Percentiles rank a stretch among this genome's conserved stretches.
Evolutionary conservation across 2,888 invertebrate species (phyloP).

Genomic region (Drosophila histrio): DNA sequence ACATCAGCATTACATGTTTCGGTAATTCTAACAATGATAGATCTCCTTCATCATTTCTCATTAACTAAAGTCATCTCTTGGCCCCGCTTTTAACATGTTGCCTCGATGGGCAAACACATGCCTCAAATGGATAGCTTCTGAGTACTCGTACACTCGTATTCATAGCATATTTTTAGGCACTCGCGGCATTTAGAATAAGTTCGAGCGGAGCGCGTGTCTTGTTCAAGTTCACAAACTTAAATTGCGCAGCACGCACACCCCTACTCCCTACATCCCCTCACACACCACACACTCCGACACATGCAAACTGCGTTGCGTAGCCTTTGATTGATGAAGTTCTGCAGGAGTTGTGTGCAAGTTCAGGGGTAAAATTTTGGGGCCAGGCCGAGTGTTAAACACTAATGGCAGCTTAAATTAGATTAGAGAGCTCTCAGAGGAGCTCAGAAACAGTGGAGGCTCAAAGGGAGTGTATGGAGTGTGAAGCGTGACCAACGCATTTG

Average conservation of each 20-base stretch:
- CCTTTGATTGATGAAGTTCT: conserved; percentile 73
- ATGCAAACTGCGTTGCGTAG: conserved; percentile 48
- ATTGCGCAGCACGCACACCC: conserved; percentile 56
- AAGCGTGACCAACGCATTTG: conserved; percentile 74
- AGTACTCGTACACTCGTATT: conserved; percentile 2
- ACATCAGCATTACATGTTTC: background rate
- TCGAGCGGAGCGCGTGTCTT: conserved; percentile 56
- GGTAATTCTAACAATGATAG: conserved; percentile 12
- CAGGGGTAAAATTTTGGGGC: conserved; percentile 6
- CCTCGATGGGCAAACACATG: conserved; percentile 1
- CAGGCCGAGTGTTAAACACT: conserved; percentile 69
- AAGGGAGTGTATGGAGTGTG: conserved; percentile 17
- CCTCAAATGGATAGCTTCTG: background rate
- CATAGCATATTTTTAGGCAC: conserved; percentile 53
- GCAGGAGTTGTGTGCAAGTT: conserved; percentile 6
- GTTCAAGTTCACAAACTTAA: conserved; percentile 67
- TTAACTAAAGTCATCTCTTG: background rate
- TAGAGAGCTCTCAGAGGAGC: conserved; percentile 33
- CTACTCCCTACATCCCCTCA: background rate
- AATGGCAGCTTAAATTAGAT: conserved; percentile 80
- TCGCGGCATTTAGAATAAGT: conserved; percentile 32
- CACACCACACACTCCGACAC: background rate
- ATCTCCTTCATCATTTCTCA: conserved; percentile 17
- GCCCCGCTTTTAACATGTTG: background rate
- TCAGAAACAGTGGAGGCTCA: background rate